These are phyloP conservation scores for Gavialis gangeticus DNA, from an alignment of 2,113 vertebrate genomes.

Conservation along the genomic window DNA sequence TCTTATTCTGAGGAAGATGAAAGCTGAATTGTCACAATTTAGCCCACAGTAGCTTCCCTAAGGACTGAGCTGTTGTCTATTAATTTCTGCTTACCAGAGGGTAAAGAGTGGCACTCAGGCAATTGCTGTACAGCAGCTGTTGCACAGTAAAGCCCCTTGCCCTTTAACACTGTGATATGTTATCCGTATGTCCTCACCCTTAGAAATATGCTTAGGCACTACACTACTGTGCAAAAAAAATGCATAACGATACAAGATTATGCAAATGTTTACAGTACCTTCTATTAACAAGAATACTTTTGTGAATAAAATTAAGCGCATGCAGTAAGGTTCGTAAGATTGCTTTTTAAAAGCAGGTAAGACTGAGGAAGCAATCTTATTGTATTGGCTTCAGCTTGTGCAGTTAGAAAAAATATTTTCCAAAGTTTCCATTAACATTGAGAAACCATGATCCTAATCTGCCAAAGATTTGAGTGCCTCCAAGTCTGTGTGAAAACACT, in stretches of 20 bases:
- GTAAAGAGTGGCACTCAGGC: no score
- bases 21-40: no score
- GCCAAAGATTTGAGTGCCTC: neutral
- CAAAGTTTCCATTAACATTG: neutral
- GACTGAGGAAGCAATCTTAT: neutral
- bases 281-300: neutral
- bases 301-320: neutral
- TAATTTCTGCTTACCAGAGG: no score
- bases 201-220: neutral
- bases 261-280: neutral
- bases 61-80: no score
- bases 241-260: neutral
- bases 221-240: neutral
- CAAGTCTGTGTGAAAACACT: neutral
- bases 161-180: no score
- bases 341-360: neutral
- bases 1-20: no score
- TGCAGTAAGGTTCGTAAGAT: neutral
- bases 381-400: neutral
- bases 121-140: no score
- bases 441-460: neutral
- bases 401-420: neutral
- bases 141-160: no score
- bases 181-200: no score
- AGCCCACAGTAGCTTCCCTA: no score